These are phyloP conservation scores for Agrochola macilenta DNA, from an alignment of 2,888 invertebrate genomes.

Conservation along the genomic window DNA sequence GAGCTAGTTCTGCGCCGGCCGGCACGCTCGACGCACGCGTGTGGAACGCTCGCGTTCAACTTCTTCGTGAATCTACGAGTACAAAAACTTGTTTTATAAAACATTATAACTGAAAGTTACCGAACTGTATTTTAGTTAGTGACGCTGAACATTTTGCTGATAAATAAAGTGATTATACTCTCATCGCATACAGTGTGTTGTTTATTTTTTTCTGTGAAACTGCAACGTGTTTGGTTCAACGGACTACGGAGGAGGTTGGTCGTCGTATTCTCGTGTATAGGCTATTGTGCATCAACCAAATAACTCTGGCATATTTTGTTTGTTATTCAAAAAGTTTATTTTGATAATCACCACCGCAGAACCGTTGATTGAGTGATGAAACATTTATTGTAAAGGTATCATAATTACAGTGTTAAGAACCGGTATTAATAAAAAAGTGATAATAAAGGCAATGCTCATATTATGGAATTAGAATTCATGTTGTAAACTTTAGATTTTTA, in stretches of 20 bases:
- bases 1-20: constrained; percentile 89
- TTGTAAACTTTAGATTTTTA: background rate
- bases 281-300: constrained; percentile 83
- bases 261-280: constrained; percentile 84
- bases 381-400: background rate
- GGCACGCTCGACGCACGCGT: constrained; percentile 84
- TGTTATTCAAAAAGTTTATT: constrained; percentile 51
- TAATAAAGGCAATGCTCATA: constrained; percentile 26
- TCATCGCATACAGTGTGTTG: constrained; percentile 78
- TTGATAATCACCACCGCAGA: background rate
- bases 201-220: constrained; percentile 87
- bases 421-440: background rate
- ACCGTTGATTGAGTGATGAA: background rate
- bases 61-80: constrained; percentile 86
- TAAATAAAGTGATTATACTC: constrained; percentile 79
- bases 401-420: background rate
- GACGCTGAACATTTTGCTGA: constrained; percentile 67
- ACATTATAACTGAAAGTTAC: constrained; percentile 72
- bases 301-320: constrained; percentile 80
- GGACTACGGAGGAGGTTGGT: constrained; percentile 89
- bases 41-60: constrained; percentile 78
- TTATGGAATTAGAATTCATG: background rate
- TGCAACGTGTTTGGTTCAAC: constrained; percentile 90
- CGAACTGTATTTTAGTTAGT: constrained; percentile 65
- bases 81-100: constrained; percentile 81